Evolutionary conservation across 2,888 invertebrate genomes (phyloP), one percentile per base, ranked within the genome.

Genomic region (Neoscelio sp.): DNA sequence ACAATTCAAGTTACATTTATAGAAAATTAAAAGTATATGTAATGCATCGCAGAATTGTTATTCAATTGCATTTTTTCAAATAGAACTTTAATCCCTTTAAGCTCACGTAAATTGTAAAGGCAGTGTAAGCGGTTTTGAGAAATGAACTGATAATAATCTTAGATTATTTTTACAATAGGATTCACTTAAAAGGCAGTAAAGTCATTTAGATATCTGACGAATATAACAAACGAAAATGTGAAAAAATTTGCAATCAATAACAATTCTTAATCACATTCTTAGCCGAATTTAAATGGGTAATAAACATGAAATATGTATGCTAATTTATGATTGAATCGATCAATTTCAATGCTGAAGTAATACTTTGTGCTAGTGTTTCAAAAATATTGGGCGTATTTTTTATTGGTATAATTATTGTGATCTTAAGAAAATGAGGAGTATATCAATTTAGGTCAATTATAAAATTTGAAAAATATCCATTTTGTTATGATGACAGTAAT

Each of bases 101-200:
- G n/a, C 3, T 40, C 1, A 28, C n/a, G 8, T 33, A 46, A 15
- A 26, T 48, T n/a, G n/a, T 2, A 40, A 18, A 33, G 73, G 73
- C 73, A 64, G 73, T 73, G 64, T 58, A 48, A 38, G 33, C 28
- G 48, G 46, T 68, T 8, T 33, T 40, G 48, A 64, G 6, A 52
- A 30, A 13, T 58, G 65, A 42, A 54, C 35, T n/a, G n/a, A n/a
- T n/a, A n/a, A n/a, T 44, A n/a, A 46, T 10, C 33, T 18, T 58
- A 62, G 2, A 33, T 52, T 35, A 15, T 8, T 50, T 60, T 50
- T 15, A 58, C 15, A 50, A 10, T 60, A 50, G 70, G 42, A 60
- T 50, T 48, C 20, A 26, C 20, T 60, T 26, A 30, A 64, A 50
- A 58, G 75, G 75, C 75, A 75, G 75, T 75, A 75, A 42, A 74